Evolutionary conservation across 2,888 invertebrate species (phyloP), one percentile per base, ranked within the genome.

Genomic region (Aspidapion aeneum): DNA sequence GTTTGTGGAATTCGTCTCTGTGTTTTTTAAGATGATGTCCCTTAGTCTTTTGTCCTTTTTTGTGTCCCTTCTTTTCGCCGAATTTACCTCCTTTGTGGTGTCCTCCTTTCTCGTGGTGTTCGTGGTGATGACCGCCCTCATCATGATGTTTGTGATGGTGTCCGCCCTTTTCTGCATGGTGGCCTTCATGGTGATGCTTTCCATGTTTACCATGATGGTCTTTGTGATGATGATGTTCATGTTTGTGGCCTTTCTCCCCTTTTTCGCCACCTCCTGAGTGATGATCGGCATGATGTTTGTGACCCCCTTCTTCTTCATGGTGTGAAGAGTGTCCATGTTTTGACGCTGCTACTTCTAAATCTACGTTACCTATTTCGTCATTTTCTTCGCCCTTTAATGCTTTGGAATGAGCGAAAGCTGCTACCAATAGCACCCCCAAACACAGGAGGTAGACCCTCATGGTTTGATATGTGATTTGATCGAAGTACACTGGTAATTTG

Each of bases 1-100:
- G 89, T 78, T 93, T 93, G 74, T 91, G 89, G 76, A 90, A 93
- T 76, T 93, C 93, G 74, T 93, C 93, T 76, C 93, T 93, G 79
- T 93, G 91, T 52, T 90, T 89, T 74, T 93, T 92, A 78, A 93
- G 90, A 74, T 93, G 93, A 78, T 88, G 92, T 16, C 92, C 92
- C 65, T 90, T 58, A 18, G 90, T 90, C 73, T 92, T 90, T 65
- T 91, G 90, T 1, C 91, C 92, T 73, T 92, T 92, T 73, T 92
- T 92, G 78, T 91, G 91, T 1, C 90, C 90, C 72, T 91, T 91
- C 75, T 92, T 90, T 72, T 90, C 89, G 2, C 89, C 89, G 74
- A 87, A 88, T 73, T 91, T 90, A 1, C 88, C 89, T 1, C 88
- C 91, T 74, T 91, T 91, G 75, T 90, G 89, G 16, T 89, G 89